These are phyloP conservation scores for Arge pagana DNA, from an alignment of 2,888 invertebrate genomes.

Conservation along the genomic window DNA sequence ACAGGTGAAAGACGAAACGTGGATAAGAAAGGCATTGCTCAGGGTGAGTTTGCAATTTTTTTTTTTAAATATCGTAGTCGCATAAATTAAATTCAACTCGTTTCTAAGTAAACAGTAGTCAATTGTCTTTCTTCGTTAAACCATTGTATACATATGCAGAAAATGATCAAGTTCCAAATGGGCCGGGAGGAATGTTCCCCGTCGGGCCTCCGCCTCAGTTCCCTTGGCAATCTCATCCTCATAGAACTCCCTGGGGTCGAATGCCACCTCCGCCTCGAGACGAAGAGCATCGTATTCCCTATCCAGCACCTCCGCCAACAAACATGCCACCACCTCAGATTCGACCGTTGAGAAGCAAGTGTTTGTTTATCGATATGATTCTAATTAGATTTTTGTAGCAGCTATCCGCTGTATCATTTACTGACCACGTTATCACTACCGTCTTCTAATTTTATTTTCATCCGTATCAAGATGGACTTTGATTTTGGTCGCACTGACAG, in stretches of 20 bases:
- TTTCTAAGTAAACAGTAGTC: background rate
- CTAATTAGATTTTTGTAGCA: too few relatives aligned
- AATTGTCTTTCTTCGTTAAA: background rate
- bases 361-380: constrained; percentile 14
- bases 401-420: too few relatives aligned
- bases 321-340: constrained; percentile 54
- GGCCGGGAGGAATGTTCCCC: constrained; percentile 3
- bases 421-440: too few relatives aligned
- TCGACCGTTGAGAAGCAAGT: constrained; percentile 44
- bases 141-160: constrained; percentile 28
- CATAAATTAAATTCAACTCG: background rate
- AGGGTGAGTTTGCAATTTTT: constrained; percentile 39
- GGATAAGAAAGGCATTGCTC: constrained; percentile 46
- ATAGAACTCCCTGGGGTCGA: constrained; percentile 47
- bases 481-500: too few relatives aligned
- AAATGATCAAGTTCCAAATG: constrained; percentile 40
- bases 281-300: constrained; percentile 38
- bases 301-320: constrained; percentile 42
- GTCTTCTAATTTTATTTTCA: too few relatives aligned
- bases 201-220: constrained; percentile 35
- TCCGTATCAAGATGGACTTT: too few relatives aligned
- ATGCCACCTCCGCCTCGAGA: constrained; percentile 36
- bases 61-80: background rate
- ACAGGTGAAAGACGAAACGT: constrained; percentile 52
- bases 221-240: constrained; percentile 49